Conservation (phyloP, 2,797 vertebrate genomes). For the Takifugu ocellatus region DNA sequence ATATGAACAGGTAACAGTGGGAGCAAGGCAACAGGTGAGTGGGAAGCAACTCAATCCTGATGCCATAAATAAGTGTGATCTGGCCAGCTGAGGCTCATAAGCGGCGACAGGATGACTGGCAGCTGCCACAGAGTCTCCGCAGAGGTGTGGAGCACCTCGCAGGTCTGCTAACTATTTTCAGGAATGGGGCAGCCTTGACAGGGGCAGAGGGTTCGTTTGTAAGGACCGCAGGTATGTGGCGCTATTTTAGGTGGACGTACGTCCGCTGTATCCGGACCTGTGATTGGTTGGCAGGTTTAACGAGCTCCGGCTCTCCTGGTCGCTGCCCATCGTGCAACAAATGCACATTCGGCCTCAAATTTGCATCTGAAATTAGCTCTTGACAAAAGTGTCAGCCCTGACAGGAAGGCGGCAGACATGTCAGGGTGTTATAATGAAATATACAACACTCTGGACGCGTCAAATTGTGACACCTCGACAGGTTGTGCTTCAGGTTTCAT, state of each 20-base stretch:
- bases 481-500: too few species aligned
- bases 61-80: conserved; percentile 59
- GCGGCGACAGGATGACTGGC: conserved; percentile 71
- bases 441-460: background rate
- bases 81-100: conserved; percentile 69
- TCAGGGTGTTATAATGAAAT: background rate
- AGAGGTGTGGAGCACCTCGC: conserved; percentile 54
- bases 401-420: background rate
- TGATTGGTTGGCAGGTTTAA: too few species aligned
- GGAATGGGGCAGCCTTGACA: conserved; percentile 40
- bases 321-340: background rate
- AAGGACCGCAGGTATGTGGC: background rate
- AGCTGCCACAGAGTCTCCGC: conserved; percentile 71
- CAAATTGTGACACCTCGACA: too few species aligned
- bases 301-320: background rate
- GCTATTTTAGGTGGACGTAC: background rate
- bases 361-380: too few species aligned
- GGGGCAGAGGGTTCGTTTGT: conserved; percentile 37
- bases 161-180: conserved; percentile 56
- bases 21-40: conserved; percentile 74
- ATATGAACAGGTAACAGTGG: conserved; percentile 59
- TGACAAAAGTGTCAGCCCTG: too few species aligned
- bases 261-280: too few species aligned
- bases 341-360: background rate
- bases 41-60: conserved; percentile 66